Evolutionary conservation across 2,888 invertebrate species (phyloP).

Genomic region (Tillus elongatus): DNA sequence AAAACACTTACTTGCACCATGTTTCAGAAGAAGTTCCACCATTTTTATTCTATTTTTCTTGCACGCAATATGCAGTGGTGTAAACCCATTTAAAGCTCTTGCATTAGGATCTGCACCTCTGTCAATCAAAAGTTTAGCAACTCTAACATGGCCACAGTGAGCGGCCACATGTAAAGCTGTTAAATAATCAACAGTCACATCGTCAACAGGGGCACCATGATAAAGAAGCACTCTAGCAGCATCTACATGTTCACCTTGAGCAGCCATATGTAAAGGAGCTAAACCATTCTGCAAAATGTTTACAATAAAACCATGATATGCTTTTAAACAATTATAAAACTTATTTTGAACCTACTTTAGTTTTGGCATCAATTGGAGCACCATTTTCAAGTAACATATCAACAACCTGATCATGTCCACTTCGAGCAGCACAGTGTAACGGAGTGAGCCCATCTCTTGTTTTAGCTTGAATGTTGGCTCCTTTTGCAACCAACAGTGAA

Average conservation of each 20-base stretch:
- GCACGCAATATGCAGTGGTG: slow-evolving; percentile 95
- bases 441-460: slow-evolving; percentile 94
- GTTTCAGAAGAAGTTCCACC: slow-evolving; percentile 88
- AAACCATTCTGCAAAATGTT: slow-evolving; percentile 72
- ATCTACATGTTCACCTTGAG: slow-evolving; percentile 97
- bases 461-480: slow-evolving; percentile 85
- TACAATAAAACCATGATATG: no score
- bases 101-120: slow-evolving; percentile 96
- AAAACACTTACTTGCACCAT: slow-evolving; percentile 77
- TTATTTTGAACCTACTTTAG: slow-evolving; percentile 71
- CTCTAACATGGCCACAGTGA: slow-evolving; percentile 87
- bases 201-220: slow-evolving; percentile 96
- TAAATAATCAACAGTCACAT: slow-evolving; percentile 95
- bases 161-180: slow-evolving; percentile 95
- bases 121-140: slow-evolving; percentile 85
- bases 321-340: neutral
- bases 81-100: slow-evolving; percentile 93
- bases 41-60: slow-evolving; percentile 97
- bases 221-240: slow-evolving; percentile 85
- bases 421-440: slow-evolving; percentile 92
- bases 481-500: slow-evolving; percentile 75
- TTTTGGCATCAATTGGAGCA: slow-evolving; percentile 91
- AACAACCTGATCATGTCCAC: slow-evolving; percentile 92
- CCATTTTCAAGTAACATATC: slow-evolving; percentile 78
- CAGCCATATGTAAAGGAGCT: slow-evolving; percentile 97